These are phyloP conservation scores for Drosophila bifasciata DNA, from an alignment of 1,140 invertebrate genomes.

Conservation along the genomic window DNA sequence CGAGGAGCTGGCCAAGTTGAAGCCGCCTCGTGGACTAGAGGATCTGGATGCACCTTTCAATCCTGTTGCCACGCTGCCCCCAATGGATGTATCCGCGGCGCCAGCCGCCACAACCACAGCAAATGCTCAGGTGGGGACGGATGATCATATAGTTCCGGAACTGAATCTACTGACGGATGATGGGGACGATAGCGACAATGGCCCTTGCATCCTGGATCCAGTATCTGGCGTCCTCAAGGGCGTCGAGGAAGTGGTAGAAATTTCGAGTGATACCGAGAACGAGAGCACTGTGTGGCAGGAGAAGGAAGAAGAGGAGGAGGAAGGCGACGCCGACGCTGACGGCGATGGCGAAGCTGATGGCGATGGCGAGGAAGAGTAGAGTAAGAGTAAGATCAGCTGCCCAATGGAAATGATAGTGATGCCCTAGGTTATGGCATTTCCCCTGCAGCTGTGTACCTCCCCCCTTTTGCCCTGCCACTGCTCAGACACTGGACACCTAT, in stretches of 20 bases:
- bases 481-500: slow-evolving; percentile 51
- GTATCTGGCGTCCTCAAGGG: slow-evolving; percentile 46
- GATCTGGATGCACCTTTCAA: slow-evolving; percentile 88
- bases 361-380: too few relatives aligned
- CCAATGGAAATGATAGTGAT: not conserved
- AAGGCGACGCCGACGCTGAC: slow-evolving; percentile 4
- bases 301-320: slow-evolving; percentile 61
- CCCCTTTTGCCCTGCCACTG: slow-evolving; percentile 36
- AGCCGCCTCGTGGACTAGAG: slow-evolving; percentile 89
- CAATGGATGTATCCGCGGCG: slow-evolving; percentile 66
- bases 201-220: slow-evolving; percentile 20
- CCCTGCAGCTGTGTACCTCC: slow-evolving; percentile 12
- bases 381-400: slow-evolving; percentile 9
- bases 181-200: slow-evolving; percentile 24
- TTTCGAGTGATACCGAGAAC: slow-evolving; percentile 73
- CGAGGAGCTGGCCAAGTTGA: slow-evolving; percentile 91
- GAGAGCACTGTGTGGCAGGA: slow-evolving; percentile 71
- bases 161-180: slow-evolving; percentile 53
- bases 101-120: slow-evolving; percentile 35
- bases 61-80: slow-evolving; percentile 84
- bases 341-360: too few relatives aligned
- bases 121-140: slow-evolving; percentile 61
- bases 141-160: slow-evolving; percentile 56
- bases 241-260: slow-evolving; percentile 63
- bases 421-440: slow-evolving; percentile 1